These are phyloP conservation scores for Calcarius lapponicus DNA, from an alignment of 2,797 vertebrate species.

Conservation along the genomic window DNA sequence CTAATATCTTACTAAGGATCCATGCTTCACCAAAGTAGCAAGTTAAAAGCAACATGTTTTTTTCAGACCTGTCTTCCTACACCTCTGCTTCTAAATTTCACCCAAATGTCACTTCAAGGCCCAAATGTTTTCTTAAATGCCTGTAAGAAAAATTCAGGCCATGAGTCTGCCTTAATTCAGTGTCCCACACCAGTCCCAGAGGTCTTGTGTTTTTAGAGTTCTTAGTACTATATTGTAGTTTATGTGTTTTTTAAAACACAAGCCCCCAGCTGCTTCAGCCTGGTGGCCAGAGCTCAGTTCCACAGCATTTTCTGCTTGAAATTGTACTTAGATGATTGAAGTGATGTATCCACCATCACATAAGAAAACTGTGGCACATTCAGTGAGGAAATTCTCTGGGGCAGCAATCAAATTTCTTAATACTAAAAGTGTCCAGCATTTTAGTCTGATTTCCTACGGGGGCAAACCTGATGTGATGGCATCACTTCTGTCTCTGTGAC, in stretches of 20 bases:
- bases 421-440: background rate
- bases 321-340: background rate
- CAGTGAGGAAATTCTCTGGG: background rate
- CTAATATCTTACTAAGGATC: background rate
- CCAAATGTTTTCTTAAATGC: background rate
- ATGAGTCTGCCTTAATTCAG: background rate
- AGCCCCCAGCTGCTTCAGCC: background rate
- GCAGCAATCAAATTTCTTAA: background rate
- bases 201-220: background rate
- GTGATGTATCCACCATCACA: background rate
- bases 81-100: background rate
- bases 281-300: background rate
- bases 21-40: background rate
- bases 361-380: background rate
- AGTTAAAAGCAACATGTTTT: background rate
- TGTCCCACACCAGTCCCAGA: background rate
- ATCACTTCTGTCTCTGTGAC: background rate
- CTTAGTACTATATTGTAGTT: background rate
- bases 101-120: background rate
- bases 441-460: slow-evolving; percentile 40
- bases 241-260: background rate
- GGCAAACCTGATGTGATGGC: background rate
- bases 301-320: background rate
- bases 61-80: background rate
- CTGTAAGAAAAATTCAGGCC: background rate